Evolutionary conservation across 2,888 invertebrate genomes (phyloP).

Genomic region (Phasia obesa): DNA sequence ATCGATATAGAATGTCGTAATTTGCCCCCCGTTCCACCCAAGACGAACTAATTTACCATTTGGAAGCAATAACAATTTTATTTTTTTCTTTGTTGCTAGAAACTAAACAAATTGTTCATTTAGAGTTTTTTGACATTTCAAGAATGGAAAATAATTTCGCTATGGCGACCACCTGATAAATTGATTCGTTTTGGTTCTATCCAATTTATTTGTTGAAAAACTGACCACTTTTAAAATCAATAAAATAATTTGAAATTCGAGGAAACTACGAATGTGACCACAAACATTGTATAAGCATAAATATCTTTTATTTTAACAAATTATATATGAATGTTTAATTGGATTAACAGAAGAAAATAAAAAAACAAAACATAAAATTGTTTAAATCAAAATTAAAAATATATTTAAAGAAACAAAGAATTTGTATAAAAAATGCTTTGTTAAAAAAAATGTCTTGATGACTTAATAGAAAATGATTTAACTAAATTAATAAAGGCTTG

Average conservation of each 20-base stretch:
- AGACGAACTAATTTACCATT: too few species aligned
- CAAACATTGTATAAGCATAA: not conserved
- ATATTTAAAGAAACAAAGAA: conserved; percentile 29
- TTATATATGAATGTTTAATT: conserved; percentile 42
- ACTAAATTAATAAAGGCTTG: conserved; percentile 48
- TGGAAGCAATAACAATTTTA: too few species aligned
- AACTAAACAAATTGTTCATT: too few species aligned
- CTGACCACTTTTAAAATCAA: not conserved
- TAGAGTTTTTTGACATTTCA: too few species aligned
- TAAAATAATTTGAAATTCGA: not conserved
- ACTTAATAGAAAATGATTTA: conserved; percentile 38
- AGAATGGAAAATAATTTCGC: too few species aligned
- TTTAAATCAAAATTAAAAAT: conserved; percentile 48
- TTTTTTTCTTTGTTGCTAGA: too few species aligned
- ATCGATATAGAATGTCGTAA: too few species aligned
- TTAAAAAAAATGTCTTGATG: conserved; percentile 41
- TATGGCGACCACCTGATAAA: too few species aligned
- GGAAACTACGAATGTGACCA: not conserved
- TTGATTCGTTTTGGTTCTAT: too few species aligned
- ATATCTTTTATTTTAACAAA: not conserved
- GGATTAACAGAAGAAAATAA: conserved; percentile 5
- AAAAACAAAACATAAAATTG: conserved; percentile 15
- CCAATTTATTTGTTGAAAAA: not conserved
- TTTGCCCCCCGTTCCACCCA: too few species aligned
- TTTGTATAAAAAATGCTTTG: conserved; percentile 54